A percentile compares a stretch with the other conserved stretches of the same genome.
Evolutionary conservation across 2,797 vertebrate genomes (phyloP).

Genomic region (Scolopax bukidnonensis): DNA sequence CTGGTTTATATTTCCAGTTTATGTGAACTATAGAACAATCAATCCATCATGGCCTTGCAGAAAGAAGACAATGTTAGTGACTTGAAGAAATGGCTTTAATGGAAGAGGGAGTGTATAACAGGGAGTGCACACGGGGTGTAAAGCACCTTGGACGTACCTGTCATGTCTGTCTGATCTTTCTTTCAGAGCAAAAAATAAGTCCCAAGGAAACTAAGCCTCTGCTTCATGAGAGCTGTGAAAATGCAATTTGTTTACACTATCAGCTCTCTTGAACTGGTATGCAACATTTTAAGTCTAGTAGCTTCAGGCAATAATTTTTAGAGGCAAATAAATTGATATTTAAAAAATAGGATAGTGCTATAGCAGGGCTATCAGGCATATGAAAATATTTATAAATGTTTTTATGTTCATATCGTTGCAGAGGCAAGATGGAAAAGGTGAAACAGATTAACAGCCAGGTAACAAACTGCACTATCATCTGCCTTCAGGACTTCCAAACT

Average conservation of each 20-base stretch:
- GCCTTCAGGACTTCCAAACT: background rate
- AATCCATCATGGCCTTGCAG: background rate
- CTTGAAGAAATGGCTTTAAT: background rate
- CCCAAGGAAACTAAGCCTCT: background rate
- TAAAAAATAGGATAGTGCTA: background rate
- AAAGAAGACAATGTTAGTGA: background rate
- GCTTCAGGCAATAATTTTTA: background rate
- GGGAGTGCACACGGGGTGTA: background rate
- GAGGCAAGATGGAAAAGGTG: background rate
- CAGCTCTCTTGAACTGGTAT: background rate
- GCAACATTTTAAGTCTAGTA: background rate
- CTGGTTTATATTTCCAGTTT: background rate
- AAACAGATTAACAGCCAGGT: background rate
- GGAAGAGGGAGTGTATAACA: background rate
- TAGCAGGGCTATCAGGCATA: background rate
- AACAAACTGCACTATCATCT: background rate
- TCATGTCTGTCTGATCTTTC: background rate
- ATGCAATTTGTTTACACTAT: background rate
- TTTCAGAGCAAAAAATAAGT: background rate
- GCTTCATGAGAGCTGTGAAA: background rate
- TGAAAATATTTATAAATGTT: conserved; percentile 3
- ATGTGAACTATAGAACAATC: background rate
- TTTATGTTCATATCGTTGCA: background rate
- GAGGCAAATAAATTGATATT: background rate
- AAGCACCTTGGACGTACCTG: background rate